Evolutionary conservation across 2,888 invertebrate species (phyloP).

Genomic region (Metopia argyrocephala): DNA sequence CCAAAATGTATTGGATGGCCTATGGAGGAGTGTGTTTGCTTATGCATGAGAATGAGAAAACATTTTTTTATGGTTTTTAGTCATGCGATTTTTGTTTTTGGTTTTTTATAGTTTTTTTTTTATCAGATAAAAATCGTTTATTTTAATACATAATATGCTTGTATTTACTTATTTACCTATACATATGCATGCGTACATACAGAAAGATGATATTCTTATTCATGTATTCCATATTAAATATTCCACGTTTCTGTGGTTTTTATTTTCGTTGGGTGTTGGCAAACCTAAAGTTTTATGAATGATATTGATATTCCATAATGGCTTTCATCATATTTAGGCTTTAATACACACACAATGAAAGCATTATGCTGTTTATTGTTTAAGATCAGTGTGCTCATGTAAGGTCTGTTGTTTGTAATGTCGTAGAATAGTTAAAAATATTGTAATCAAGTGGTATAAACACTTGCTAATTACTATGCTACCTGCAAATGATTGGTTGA

Average conservation of each 20-base stretch:
- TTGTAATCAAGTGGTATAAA: too few species aligned
- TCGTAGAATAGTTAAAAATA: too few species aligned
- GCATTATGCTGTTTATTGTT: too few species aligned
- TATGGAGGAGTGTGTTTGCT: background rate
- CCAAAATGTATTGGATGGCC: conserved; percentile 6
- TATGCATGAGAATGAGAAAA: background rate
- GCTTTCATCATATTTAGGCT: conserved; percentile 39
- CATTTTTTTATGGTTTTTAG: conserved; percentile 59
- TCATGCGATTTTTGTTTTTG: conserved; percentile 52
- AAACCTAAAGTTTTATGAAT: conserved; percentile 60
- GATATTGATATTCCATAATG: conserved; percentile 59
- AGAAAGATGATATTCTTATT: background rate
- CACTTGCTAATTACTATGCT: too few species aligned
- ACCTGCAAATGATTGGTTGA: too few species aligned
- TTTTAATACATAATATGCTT: conserved; percentile 8
- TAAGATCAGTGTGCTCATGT: too few species aligned
- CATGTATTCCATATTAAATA: background rate
- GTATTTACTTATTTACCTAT: too few species aligned
- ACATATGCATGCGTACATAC: background rate
- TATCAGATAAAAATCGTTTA: conserved; percentile 19
- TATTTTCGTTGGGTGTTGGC: conserved; percentile 48
- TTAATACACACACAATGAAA: background rate
- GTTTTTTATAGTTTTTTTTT: too few species aligned
- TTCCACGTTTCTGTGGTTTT: conserved; percentile 2
- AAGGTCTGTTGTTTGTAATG: too few species aligned